Conservation (phyloP, 2,797 vertebrate genomes). For the Adrianichthys oophorus region DNA sequence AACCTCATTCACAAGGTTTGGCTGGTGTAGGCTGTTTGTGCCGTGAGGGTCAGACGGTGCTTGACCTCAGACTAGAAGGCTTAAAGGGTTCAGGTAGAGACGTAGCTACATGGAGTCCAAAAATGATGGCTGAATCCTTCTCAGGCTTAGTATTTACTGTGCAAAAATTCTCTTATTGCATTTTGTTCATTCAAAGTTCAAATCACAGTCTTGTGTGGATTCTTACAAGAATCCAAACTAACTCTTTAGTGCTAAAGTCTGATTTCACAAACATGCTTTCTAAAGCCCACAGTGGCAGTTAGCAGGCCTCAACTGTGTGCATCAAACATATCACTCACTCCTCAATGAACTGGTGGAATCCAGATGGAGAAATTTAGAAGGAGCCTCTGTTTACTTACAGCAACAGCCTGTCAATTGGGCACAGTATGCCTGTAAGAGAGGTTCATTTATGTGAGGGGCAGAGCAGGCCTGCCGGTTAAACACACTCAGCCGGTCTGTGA, state of each 20-base stretch:
- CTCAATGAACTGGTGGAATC: constrained; percentile 81
- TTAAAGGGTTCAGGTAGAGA: constrained; percentile 64
- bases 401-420: constrained; percentile 88
- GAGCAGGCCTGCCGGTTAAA: constrained; percentile 63
- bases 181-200: background rate
- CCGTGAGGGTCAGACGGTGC: constrained; percentile 52
- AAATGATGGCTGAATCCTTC: constrained; percentile 18
- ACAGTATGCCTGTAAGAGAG: constrained; percentile 85
- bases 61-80: constrained; percentile 68
- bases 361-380: constrained; percentile 84
- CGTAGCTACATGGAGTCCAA: constrained; percentile 31
- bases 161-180: constrained; percentile 1
- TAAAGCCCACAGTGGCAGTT: constrained; percentile 40
- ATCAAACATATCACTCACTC: constrained; percentile 72
- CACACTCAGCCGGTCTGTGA: constrained; percentile 52
- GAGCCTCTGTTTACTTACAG: constrained; percentile 87
- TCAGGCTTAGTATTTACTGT: no score
- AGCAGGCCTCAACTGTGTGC: constrained; percentile 16
- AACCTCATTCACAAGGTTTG: constrained; percentile 17
- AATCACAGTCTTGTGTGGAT: background rate
- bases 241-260: constrained; percentile 26
- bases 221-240: background rate
- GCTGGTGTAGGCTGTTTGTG: constrained; percentile 19
- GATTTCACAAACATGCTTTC: constrained; percentile 39
- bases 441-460: constrained; percentile 83